Base-by-base conservation (phyloP, 2,113 vertebrate species). In the Eolophus roseicapilla region DNA sequence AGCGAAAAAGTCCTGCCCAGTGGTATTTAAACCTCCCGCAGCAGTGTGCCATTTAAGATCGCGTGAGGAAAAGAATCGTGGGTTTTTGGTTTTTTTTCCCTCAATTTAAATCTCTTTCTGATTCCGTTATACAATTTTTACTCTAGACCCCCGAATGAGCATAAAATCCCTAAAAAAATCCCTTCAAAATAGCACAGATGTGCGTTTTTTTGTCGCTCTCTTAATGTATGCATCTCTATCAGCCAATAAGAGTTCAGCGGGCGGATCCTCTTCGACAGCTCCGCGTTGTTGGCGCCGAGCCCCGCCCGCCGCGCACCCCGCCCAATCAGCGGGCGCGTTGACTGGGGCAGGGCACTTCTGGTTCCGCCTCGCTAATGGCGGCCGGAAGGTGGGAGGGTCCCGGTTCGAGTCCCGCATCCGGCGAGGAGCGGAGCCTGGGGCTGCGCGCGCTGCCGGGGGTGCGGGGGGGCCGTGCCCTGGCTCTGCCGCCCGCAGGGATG, bases 11-110 rank as follows among this genome's bases (percentile, higher is more conserved):
- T 2, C 5, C 6, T 17, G 2, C 0, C 1, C 0, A 0, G 0
- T 0, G 0, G 0, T 8, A 63, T 91, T 91, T 96, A 90, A 80
- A 87, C 10, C 29, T 17, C 16, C 0, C 0, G 0, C 0, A 0
- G 0, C 0, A 0, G 0, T 0, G 0, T 0, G 0, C 1, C 24
- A 0, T 0, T 0, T 0, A 0, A 0, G 0, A 7, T 13, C 21
- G 2, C 0, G 94, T 11, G 81, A 91, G 29, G 27, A 0, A 3
- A 0, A 0, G 0, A 0, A 1, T 3, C 0, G 0, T 0, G 0
- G n/a, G n/a, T n/a, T n/a, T 2, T 18, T 9, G 4, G 39, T 5
- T 39, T 39, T 39, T 39, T 39, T 41, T 3, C 2, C 1, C 1
- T 3, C 0, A 0, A 0, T 13, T 9, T 10, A 3, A 0, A 4